A percentile compares a stretch with the other conserved stretches of the same genome.
These are phyloP conservation scores for Aphodius granarius DNA, from an alignment of 2,888 invertebrate species.

Conservation along the genomic window DNA sequence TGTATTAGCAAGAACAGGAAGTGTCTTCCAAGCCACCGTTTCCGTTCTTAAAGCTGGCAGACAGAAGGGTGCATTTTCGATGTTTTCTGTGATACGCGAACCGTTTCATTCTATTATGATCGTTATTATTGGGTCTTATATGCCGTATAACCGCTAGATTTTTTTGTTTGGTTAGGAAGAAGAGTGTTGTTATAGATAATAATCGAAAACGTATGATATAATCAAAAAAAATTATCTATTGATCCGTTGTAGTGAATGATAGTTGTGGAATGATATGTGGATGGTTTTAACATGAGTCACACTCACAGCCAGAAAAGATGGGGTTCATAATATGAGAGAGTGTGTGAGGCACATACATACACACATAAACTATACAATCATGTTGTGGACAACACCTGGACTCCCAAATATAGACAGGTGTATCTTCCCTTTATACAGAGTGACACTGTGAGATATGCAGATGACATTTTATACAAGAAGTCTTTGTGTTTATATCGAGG, in stretches of 20 bases:
- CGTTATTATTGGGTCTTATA: neutral
- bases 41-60: neutral
- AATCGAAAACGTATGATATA: too few species aligned
- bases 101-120: neutral
- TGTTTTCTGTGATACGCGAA: neutral
- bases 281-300: neutral
- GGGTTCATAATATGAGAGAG: neutral
- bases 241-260: neutral
- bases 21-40: neutral
- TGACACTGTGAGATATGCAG: neutral
- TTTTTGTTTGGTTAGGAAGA: too few species aligned
- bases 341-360: neutral
- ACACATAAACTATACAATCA: too few species aligned
- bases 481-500: neutral
- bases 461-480: neutral
- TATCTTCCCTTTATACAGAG: neutral
- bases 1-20: neutral
- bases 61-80: neutral
- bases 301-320: neutral
- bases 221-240: too few species aligned
- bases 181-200: too few species aligned
- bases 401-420: neutral
- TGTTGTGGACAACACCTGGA: neutral
- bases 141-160: neutral
- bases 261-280: neutral